Conservation (phyloP, 2,797 vertebrate species). For the Lepus townsendii region DNA sequence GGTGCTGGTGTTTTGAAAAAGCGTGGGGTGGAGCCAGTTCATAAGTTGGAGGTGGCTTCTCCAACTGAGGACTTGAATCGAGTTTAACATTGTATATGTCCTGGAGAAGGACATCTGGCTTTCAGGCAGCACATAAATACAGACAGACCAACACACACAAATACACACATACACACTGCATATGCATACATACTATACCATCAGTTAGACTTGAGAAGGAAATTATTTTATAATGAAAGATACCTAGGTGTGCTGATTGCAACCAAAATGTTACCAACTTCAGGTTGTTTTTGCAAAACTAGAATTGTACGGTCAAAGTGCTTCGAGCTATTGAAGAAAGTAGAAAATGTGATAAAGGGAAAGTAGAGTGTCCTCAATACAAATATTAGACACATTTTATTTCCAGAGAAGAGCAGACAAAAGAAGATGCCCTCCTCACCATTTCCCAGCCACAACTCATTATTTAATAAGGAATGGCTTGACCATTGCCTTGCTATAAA, state of each 20-base stretch:
- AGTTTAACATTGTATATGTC: constrained; percentile 72
- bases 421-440: not conserved
- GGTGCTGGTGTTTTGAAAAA: constrained; percentile 51
- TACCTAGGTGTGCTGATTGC: not conserved
- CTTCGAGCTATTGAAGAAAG: constrained; percentile 18
- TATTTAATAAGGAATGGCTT: not conserved
- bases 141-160: not conserved
- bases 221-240: constrained; percentile 42
- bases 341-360: constrained; percentile 34
- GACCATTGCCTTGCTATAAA: not conserved
- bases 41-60: constrained; percentile 62
- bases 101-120: constrained; percentile 48
- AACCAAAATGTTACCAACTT: constrained; percentile 20
- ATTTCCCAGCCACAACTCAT: not conserved
- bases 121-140: constrained; percentile 45
- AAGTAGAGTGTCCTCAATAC: not conserved
- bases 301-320: not conserved
- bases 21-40: constrained; percentile 37
- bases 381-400: constrained; percentile 61
- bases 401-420: constrained; percentile 37
- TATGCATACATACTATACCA: not conserved
- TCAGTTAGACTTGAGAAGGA: not conserved
- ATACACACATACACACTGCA: not conserved
- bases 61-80: constrained; percentile 31
- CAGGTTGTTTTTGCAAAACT: not conserved